Base-by-base conservation (phyloP, 2,113 vertebrate species). In the Galbula dea region DNA sequence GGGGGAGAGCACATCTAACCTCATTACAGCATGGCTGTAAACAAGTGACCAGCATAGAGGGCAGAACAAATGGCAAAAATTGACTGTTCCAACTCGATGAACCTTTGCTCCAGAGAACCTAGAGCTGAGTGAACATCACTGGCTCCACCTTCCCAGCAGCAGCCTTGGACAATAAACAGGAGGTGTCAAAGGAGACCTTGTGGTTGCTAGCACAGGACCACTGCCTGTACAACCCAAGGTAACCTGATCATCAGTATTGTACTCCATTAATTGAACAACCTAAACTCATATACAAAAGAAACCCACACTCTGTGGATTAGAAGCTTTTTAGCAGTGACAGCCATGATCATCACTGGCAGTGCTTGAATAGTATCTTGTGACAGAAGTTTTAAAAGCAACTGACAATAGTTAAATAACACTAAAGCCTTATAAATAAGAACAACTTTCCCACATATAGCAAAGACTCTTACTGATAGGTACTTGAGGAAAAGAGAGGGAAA, bases 301-400 rank as follows among this genome's bases (percentile, higher is more conserved):
- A 88, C 11, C 2, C 34, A 48, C 0, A 4, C 3, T 52, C 63
- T 26, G 29, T 20, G 21, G 15, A 29, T 89, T 48, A 78, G 26
- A 39, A 85, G 13, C 10, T 55, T 84, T 57, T 63, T 43, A 75
- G 46, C 55, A 49, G 12, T n/a, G 54, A 34, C 36, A 54, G 19
- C 18, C 39, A 51, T 2, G 68, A 57, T 43, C 49, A 57, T 54
- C 58, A 34, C 12, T 43, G 32, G 39, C 37, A 54, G 9, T 76
- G 17, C 55, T 83, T 83, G 46, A 79, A 68, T 10, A 73, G 51
- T 58, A 69, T 23, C 41, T 88, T 55, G 46, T 49, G 26, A 61
- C 58, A 73, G 57, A 78, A n/a, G 61, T 80, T 91, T 90, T 80
- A 84, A 92, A 90, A 89, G 63, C 75, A 84, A 19, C 55, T 87